These are phyloP conservation scores for Palythoa grandis DNA, from an alignment of 92 coral and sea anemone species.

Conservation along the genomic window DNA sequence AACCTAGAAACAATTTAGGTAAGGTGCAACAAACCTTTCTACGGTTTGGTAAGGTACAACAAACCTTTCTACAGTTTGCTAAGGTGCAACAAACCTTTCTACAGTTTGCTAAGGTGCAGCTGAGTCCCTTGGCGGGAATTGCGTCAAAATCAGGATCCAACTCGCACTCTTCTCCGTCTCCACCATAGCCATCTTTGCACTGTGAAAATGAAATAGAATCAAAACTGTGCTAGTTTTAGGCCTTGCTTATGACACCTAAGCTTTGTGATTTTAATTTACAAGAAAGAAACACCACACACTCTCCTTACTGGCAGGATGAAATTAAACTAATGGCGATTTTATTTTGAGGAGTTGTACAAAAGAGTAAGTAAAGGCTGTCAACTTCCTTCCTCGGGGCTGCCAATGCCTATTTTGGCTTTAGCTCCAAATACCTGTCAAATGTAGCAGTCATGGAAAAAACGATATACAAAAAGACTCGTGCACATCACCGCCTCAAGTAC, in stretches of 20 bases:
- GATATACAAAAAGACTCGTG: too few relatives aligned
- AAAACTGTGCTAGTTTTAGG: neutral
- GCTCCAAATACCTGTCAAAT: too few relatives aligned
- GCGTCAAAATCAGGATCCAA: conserved; percentile 91
- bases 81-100: conserved; percentile 60
- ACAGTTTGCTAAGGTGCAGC: conserved; percentile 84
- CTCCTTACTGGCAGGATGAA: too few relatives aligned
- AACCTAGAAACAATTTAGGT: neutral
- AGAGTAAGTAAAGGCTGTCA: too few relatives aligned
- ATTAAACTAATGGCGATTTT: too few relatives aligned
- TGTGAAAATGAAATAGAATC: conserved; percentile 15
- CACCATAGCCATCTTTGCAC: conserved; percentile 96
- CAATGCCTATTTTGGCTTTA: too few relatives aligned
- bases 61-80: neutral
- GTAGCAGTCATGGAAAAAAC: too few relatives aligned
- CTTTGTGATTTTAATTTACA: too few relatives aligned
- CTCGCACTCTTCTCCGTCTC: conserved; percentile 88
- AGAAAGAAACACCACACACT: too few relatives aligned
- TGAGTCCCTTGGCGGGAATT: conserved; percentile 84
- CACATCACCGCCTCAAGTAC: too few relatives aligned
- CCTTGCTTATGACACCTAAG: neutral
- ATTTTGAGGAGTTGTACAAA: too few relatives aligned
- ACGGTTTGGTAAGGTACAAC: neutral
- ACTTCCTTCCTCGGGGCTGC: too few relatives aligned
- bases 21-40: neutral